These are phyloP conservation scores for Mythimna ferrago DNA, from an alignment of 2,888 invertebrate species.

Conservation along the genomic window DNA sequence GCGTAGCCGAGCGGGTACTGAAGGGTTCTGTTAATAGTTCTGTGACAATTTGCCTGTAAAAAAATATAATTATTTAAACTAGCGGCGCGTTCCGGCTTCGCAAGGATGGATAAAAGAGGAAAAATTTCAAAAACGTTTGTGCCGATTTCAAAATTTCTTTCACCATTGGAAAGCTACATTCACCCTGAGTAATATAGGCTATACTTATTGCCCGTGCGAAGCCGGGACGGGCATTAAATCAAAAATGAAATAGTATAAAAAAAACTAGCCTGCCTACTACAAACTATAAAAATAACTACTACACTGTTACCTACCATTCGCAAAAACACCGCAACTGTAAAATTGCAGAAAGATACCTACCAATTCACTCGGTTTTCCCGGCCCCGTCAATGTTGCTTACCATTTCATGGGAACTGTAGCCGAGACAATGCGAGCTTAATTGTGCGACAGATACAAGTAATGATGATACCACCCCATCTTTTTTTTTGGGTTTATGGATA, in stretches of 20 bases:
- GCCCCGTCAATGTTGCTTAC: slow-evolving; percentile 63
- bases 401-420: slow-evolving; percentile 88
- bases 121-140: too few relatives aligned
- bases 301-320: too few relatives aligned
- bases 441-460: slow-evolving; percentile 88
- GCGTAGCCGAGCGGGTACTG: background rate
- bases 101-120: too few relatives aligned
- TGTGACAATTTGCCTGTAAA: background rate
- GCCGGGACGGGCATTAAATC: too few relatives aligned
- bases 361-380: slow-evolving; percentile 24
- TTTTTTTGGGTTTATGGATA: slow-evolving; percentile 80
- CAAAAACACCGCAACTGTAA: background rate
- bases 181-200: too few relatives aligned
- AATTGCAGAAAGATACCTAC: background rate
- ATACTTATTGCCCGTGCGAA: too few relatives aligned
- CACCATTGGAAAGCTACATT: too few relatives aligned
- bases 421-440: slow-evolving; percentile 87
- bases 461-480: slow-evolving; percentile 78
- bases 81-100: too few relatives aligned
- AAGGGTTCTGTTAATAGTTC: background rate
- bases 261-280: background rate
- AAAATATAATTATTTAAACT: background rate
- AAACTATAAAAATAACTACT: background rate
- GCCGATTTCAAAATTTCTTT: too few relatives aligned
- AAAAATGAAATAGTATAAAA: background rate